Base-by-base conservation (phyloP, 2,888 invertebrate species). In the Mycalesis mineus region DNA sequence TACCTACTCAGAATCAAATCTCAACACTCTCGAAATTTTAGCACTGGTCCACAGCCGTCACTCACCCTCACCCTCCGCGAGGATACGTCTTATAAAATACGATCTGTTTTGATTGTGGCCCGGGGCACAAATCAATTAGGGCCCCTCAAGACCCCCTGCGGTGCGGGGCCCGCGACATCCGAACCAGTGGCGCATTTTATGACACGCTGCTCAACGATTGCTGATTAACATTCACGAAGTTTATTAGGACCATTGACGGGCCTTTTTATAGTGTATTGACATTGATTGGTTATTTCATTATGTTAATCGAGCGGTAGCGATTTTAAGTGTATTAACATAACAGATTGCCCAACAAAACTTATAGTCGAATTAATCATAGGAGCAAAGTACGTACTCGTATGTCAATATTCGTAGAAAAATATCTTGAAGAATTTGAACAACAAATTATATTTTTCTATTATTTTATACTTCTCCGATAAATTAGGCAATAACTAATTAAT, bases 41-140 rank as follows among this genome's bases (percentile, higher is more conserved):
- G 57, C 50, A 64, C 57, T 60, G 58, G 66, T 61, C 64, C 67
- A 58, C 59, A 58, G 59, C 64, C 51, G 39, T 61, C 59, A 64
- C 55, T 53, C 64, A 60, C 65, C 70, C 69, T 66, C 67, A 63
- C 68, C 72, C 82, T 75, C 73, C 68, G 44, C 64, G 71, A 77
- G 72, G 82, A 86, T 88, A 83, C 82, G 79, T 88, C 89, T 88
- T 89, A 88, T 89, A 89, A 89, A 89, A 88, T 88, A 88, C 89
- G 90, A 90, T 89, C 89, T 90, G 90, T 90, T 90, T 90, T 90
- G 89, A 90, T 89, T 90, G 88, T 89, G 88, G 90, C 90, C 90
- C 83, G 85, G 88, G 90, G 90, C 90, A 88, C 90, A 88, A 88
- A 90, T 89, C 90, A 89, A 90, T 89, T 89, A 90, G 88, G 73